Conservation (phyloP, 2,113 vertebrate genomes). For the Eudyptes chrysolophus region DNA sequence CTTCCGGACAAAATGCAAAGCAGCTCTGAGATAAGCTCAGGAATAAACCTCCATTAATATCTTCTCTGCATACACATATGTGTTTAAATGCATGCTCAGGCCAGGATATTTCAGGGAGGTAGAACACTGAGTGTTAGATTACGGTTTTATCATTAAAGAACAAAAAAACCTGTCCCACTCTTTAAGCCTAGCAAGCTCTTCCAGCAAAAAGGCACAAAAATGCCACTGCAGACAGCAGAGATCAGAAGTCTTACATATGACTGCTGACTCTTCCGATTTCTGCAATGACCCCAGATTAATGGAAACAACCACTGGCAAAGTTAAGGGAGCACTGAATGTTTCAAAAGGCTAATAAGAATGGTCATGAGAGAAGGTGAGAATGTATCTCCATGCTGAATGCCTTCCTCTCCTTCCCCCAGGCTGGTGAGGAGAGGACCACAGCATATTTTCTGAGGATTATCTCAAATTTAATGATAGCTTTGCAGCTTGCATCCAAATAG, state of each 20-base stretch:
- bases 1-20: conserved; percentile 4
- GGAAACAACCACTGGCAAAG: background rate
- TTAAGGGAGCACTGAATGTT: background rate
- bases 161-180: background rate
- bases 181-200: background rate
- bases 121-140: background rate
- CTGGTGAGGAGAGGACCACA: background rate
- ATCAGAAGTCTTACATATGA: background rate
- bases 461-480: background rate
- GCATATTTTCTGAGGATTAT: background rate
- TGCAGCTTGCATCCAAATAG: background rate
- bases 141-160: background rate
- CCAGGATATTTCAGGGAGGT: background rate
- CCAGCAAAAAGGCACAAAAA: background rate
- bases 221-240: background rate
- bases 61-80: background rate
- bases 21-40: background rate
- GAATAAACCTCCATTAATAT: background rate
- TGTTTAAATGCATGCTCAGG: background rate
- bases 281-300: background rate
- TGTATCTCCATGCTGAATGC: background rate
- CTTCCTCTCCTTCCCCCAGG: background rate
- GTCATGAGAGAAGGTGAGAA: background rate
- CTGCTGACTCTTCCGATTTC: background rate
- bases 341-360: background rate